Evolutionary conservation across 2,888 invertebrate genomes (phyloP).

Genomic region (Agrotis clavis): DNA sequence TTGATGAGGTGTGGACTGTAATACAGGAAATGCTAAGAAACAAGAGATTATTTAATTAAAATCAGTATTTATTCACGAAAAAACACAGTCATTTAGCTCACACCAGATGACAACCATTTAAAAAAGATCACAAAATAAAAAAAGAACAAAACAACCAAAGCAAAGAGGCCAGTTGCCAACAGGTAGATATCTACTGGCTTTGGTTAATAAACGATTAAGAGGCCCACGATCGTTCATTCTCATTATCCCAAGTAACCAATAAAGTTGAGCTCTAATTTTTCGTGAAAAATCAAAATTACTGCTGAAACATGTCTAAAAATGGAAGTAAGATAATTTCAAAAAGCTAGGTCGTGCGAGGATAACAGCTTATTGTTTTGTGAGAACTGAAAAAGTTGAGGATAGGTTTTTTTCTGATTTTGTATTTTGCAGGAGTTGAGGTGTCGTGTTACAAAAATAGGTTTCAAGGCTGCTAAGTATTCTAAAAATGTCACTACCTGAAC

Average conservation of each 20-base stretch:
- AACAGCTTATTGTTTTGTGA: constrained; percentile 2
- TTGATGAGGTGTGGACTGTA: no score
- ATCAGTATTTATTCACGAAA: no score
- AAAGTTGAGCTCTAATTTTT: neutral
- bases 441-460: neutral
- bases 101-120: no score
- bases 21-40: no score
- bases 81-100: no score
- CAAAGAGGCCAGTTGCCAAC: no score
- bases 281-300: neutral
- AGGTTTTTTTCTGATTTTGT: neutral
- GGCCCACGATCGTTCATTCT: neutral
- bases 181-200: neutral
- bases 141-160: no score
- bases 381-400: neutral
- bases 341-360: neutral
- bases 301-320: neutral
- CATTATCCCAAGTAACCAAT: neutral
- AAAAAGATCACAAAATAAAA: no score
- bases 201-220: neutral
- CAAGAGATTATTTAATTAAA: no score
- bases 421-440: neutral
- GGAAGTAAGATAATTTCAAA: neutral
- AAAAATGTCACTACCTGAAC: no score
- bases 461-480: no score